These are phyloP conservation scores for Sebastolobus alascanus DNA, from an alignment of 2,797 vertebrate genomes.

Conservation along the genomic window DNA sequence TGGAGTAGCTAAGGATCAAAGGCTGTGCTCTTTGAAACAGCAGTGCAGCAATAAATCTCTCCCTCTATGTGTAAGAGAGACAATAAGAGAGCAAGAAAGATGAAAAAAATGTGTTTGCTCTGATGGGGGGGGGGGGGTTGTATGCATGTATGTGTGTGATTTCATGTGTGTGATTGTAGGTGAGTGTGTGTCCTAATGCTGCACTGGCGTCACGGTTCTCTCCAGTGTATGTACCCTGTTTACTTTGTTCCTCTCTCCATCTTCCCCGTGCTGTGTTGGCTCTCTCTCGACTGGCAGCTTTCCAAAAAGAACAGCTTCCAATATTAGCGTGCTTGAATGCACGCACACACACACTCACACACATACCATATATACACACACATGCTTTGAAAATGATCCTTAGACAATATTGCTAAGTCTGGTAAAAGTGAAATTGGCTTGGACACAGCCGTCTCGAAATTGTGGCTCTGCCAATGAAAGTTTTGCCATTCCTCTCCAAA, in stretches of 20 bases:
- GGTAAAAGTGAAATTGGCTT: slow-evolving; percentile 69
- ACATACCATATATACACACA: slow-evolving; percentile 5
- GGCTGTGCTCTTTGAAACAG: slow-evolving; percentile 39
- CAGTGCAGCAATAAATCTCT: slow-evolving; percentile 25
- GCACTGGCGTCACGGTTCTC: slow-evolving; percentile 44
- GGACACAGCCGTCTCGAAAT: slow-evolving; percentile 49
- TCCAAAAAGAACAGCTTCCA: slow-evolving; percentile 73
- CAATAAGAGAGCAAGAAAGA: slow-evolving; percentile 12
- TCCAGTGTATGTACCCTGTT: slow-evolving; percentile 64
- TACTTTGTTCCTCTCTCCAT: slow-evolving; percentile 73
- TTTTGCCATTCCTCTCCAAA: slow-evolving; percentile 54
- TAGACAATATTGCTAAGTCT: slow-evolving; percentile 70
- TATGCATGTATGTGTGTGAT: not conserved
- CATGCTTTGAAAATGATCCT: slow-evolving; percentile 70
- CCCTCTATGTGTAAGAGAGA: slow-evolving; percentile 25
- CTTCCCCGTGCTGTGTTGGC: slow-evolving; percentile 62
- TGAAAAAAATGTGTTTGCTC: slow-evolving; percentile 24
- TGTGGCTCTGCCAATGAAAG: slow-evolving; percentile 60
- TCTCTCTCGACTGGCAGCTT: slow-evolving; percentile 59
- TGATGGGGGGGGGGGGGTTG: not conserved
- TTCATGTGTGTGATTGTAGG: slow-evolving; percentile 16
- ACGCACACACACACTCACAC: slow-evolving; percentile 25
- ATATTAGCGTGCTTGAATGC: slow-evolving; percentile 59
- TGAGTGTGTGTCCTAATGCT: slow-evolving; percentile 46
- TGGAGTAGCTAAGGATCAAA: slow-evolving; percentile 53